These are phyloP conservation scores for Antheraea mylitta DNA, from an alignment of 1,140 invertebrate genomes.

Conservation along the genomic window DNA sequence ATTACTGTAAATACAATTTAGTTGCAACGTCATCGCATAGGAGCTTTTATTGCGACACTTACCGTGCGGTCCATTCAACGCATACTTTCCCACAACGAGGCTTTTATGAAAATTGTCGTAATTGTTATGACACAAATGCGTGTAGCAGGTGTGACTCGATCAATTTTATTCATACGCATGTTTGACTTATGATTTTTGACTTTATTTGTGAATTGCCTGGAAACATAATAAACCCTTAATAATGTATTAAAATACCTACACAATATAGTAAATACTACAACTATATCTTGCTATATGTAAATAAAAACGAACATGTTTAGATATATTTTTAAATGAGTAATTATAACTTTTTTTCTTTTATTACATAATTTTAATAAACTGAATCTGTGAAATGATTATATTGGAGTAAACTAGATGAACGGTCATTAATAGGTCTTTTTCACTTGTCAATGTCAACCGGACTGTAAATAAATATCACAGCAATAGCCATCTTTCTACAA, in stretches of 20 bases:
- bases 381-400: too few relatives aligned
- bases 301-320: too few relatives aligned
- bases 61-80: constrained; percentile 3
- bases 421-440: too few relatives aligned
- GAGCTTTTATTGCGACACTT: constrained; percentile 8
- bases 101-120: constrained; percentile 43
- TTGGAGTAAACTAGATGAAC: too few relatives aligned
- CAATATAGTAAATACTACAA: too few relatives aligned
- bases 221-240: not conserved
- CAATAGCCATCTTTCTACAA: too few relatives aligned
- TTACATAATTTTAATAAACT: too few relatives aligned
- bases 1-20: not conserved
- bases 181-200: constrained; percentile 46
- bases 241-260: not conserved
- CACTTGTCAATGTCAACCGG: too few relatives aligned
- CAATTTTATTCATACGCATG: constrained; percentile 43
- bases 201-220: constrained; percentile 20
- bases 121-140: constrained; percentile 38
- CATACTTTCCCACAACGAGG: constrained; percentile 36
- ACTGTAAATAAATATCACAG: too few relatives aligned
- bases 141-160: constrained; percentile 62
- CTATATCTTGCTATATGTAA: too few relatives aligned
- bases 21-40: not conserved
- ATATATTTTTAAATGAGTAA: too few relatives aligned
- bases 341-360: too few relatives aligned